Percentiles rank a stretch among this genome's conserved stretches.
These are phyloP conservation scores for Ophioninae sp. DNA, from an alignment of 2,888 invertebrate species.

Conservation along the genomic window DNA sequence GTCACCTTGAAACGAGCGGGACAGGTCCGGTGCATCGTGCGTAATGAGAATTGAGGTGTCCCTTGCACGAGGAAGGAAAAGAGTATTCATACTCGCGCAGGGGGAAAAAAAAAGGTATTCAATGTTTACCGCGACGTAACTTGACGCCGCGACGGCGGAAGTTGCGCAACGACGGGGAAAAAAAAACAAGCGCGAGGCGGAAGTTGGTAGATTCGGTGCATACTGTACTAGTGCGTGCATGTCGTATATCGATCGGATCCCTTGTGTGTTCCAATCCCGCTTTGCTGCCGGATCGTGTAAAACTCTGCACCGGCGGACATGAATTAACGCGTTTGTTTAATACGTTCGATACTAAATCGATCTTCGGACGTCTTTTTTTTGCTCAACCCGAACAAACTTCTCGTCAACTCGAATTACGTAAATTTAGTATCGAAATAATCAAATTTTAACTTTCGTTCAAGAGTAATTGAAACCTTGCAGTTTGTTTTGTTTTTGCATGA, in stretches of 20 bases:
- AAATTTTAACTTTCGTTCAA: no score
- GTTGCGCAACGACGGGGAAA: slow-evolving; percentile 45
- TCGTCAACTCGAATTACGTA: no score
- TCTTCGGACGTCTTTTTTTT: no score
- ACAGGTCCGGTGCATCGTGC: neutral
- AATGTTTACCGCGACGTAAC: neutral
- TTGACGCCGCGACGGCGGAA: slow-evolving; percentile 28
- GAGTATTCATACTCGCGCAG: neutral
- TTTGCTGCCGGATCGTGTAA: neutral
- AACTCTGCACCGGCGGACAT: neutral
- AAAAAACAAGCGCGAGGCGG: slow-evolving; percentile 36
- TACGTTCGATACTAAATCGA: no score
- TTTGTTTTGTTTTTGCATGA: no score
- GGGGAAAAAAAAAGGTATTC: neutral
- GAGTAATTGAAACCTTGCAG: no score
- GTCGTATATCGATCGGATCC: slow-evolving; percentile 57
- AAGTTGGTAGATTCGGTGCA: slow-evolving; percentile 39
- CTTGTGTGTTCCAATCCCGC: slow-evolving; percentile 36
- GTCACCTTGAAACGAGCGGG: neutral
- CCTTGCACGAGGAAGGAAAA: neutral
- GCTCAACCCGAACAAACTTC: no score
- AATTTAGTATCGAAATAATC: no score
- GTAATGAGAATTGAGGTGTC: neutral
- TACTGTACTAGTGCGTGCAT: neutral
- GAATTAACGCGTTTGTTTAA: neutral